These are phyloP conservation scores for Zaprionus ghesquierei DNA, from an alignment of 1,140 invertebrate species.

Conservation along the genomic window DNA sequence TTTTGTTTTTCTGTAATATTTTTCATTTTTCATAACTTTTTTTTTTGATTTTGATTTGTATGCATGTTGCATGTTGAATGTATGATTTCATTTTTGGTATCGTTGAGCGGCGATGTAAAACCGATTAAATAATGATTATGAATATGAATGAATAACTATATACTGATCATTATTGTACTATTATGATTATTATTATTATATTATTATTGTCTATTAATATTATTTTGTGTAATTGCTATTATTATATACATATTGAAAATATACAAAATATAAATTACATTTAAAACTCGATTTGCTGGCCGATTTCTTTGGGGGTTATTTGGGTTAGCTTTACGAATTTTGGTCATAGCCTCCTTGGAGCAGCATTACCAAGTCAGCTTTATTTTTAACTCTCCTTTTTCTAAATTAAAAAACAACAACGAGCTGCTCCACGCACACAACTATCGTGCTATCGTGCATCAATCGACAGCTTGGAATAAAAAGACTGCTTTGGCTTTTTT, in stretches of 20 bases:
- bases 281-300: slow-evolving; percentile 1
- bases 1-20: slow-evolving; percentile 8
- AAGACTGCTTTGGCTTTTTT: no score
- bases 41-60: slow-evolving; percentile 24
- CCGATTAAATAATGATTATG: slow-evolving; percentile 10
- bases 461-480: no score
- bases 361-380: no score
- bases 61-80: slow-evolving; percentile 32
- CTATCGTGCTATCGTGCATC: no score
- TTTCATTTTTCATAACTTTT: slow-evolving; percentile 15
- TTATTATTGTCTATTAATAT: slow-evolving; percentile 63
- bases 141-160: slow-evolving; percentile 41
- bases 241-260: slow-evolving; percentile 61
- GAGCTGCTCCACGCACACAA: no score
- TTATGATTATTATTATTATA: slow-evolving; percentile 53
- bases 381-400: no score
- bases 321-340: background rate
- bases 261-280: slow-evolving; percentile 58
- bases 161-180: slow-evolving; percentile 52
- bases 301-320: background rate
- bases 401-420: no score
- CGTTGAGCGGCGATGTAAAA: slow-evolving; percentile 14
- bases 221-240: slow-evolving; percentile 63
- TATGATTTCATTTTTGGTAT: slow-evolving; percentile 24
- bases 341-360: no score